These are phyloP conservation scores for Pachypanchax playfairii DNA, from an alignment of 2,113 vertebrate species.

Conservation along the genomic window DNA sequence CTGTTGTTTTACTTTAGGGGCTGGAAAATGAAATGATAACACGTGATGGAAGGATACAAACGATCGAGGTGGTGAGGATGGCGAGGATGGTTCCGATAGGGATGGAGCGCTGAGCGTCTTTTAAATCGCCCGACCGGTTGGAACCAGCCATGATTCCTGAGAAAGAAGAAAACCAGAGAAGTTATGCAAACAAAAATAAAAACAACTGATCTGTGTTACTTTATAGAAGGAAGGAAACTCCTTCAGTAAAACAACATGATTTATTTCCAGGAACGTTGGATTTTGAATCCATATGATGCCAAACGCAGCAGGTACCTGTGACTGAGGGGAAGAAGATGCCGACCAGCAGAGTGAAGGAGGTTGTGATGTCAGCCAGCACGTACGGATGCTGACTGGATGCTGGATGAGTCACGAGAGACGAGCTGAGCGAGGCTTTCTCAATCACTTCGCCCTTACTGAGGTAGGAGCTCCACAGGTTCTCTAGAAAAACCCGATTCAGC, in stretches of 20 bases:
- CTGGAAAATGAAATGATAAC: background rate
- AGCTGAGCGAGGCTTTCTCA: constrained; percentile 79
- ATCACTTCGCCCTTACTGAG: constrained; percentile 85
- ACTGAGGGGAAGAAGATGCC: constrained; percentile 95
- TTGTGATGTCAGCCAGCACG: constrained; percentile 90
- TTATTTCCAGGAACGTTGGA: no score
- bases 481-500: constrained; percentile 52
- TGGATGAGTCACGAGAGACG: constrained; percentile 65
- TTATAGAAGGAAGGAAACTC: no score
- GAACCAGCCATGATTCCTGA: constrained; percentile 94
- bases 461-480: constrained; percentile 90
- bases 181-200: background rate
- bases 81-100: constrained; percentile 91
- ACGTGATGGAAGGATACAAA: constrained; percentile 86
- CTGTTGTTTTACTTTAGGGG: background rate
- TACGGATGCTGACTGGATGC: constrained; percentile 78
- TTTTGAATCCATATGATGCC: no score
- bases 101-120: constrained; percentile 93
- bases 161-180: background rate
- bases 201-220: background rate
- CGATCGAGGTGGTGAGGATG: constrained; percentile 90
- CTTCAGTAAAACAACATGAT: no score
- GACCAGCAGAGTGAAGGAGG: constrained; percentile 90
- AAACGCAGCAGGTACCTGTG: constrained; percentile 79
- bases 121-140: constrained; percentile 91